Evolutionary conservation across 1,140 invertebrate genomes (phyloP).

Genomic region (Trissolcus basalis): DNA sequence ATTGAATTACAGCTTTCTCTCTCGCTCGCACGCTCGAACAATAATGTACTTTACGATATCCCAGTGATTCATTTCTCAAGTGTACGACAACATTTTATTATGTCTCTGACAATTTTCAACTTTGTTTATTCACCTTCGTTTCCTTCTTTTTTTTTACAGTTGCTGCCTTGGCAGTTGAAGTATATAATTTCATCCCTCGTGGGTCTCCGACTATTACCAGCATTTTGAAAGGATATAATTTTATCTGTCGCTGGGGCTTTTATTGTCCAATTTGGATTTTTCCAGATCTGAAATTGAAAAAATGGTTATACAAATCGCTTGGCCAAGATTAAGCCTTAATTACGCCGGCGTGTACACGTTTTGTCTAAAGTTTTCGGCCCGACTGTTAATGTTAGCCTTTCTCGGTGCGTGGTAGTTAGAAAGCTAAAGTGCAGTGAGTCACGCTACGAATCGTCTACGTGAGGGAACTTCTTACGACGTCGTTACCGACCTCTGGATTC

Average conservation of each 20-base stretch:
- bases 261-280: no score
- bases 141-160: no score
- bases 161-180: no score
- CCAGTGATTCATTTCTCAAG: not conserved
- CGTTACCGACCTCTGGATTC: conserved; percentile 59
- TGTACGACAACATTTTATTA: no score
- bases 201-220: no score
- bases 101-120: no score
- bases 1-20: conserved; percentile 17
- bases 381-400: conserved; percentile 20
- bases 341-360: conserved; percentile 34
- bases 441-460: conserved; percentile 68
- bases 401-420: conserved; percentile 38
- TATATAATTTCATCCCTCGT: no score
- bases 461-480: conserved; percentile 68
- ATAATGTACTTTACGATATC: conserved; percentile 37
- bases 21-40: conserved; percentile 22
- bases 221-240: no score
- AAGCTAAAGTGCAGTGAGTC: conserved; percentile 47
- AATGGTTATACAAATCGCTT: conserved; percentile 14
- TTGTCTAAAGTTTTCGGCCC: conserved; percentile 26
- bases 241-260: no score
- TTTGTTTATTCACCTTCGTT: no score
- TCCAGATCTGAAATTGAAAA: no score
- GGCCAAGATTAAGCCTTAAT: conserved; percentile 42